Evolutionary conservation across 1,140 invertebrate genomes (phyloP).

Genomic region (Drosophila kohkoa): DNA sequence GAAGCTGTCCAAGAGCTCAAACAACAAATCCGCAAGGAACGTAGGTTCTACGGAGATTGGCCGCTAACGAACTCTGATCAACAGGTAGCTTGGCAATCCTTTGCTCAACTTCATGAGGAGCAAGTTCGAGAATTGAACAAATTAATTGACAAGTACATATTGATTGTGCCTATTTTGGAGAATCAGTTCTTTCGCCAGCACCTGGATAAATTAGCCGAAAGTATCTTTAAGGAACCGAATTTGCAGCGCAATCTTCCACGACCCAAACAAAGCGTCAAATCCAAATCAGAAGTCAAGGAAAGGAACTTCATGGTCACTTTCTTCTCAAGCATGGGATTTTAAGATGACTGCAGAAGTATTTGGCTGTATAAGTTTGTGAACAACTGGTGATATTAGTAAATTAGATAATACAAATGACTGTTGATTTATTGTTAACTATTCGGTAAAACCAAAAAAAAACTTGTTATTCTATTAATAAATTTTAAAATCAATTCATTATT

Average conservation of each 20-base stretch:
- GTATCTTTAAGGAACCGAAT: constrained; percentile 84
- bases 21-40: constrained; percentile 85
- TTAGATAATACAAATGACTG: background rate
- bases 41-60: constrained; percentile 87
- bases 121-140: constrained; percentile 88
- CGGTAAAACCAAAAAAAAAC: background rate
- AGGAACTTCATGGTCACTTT: constrained; percentile 39
- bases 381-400: background rate
- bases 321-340: constrained; percentile 53
- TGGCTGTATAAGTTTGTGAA: background rate
- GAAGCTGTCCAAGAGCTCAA: constrained; percentile 87
- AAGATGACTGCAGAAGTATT: background rate
- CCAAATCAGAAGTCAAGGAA: background rate
- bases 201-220: constrained; percentile 87
- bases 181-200: constrained; percentile 92
- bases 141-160: constrained; percentile 92
- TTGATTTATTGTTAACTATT: background rate
- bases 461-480: too few species aligned
- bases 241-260: constrained; percentile 57
- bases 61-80: constrained; percentile 87
- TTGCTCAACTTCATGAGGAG: constrained; percentile 85
- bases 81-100: constrained; percentile 86
- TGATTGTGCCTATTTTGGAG: constrained; percentile 92
- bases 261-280: background rate
- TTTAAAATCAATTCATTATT: too few species aligned